Percentiles rank a stretch among this genome's conserved stretches.
Conservation (phyloP, 1,140 invertebrate species). For the Drosophila albomicans region DNA sequence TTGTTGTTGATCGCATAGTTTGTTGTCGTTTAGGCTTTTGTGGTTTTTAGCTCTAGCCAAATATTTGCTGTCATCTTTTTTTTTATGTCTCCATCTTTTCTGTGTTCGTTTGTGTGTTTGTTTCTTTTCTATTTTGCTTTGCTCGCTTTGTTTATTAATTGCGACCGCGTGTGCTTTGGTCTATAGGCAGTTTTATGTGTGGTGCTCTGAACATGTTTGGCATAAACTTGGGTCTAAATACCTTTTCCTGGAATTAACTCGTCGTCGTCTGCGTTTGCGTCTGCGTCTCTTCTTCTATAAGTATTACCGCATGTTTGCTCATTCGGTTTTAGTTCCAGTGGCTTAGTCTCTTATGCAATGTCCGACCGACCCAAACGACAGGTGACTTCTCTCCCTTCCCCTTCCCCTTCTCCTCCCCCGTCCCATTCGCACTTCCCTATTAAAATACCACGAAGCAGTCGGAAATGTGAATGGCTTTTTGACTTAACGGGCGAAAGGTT, state of each 20-base stretch:
- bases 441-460: constrained; percentile 16
- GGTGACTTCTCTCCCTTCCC: constrained; percentile 22
- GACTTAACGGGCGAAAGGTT: constrained; percentile 41
- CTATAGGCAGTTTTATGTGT: constrained; percentile 23
- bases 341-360: constrained; percentile 38
- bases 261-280: background rate
- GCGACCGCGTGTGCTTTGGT: constrained; percentile 40
- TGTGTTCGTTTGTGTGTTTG: background rate
- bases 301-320: constrained; percentile 46
- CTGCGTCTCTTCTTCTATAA: background rate
- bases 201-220: constrained; percentile 37
- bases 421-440: too few species aligned
- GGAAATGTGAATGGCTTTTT: constrained; percentile 33
- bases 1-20: constrained; percentile 28
- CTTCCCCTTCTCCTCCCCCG: background rate
- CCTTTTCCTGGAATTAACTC: constrained; percentile 52
- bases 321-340: constrained; percentile 21
- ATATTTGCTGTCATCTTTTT: constrained; percentile 64
- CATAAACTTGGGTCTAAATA: constrained; percentile 35
- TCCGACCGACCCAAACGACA: constrained; percentile 15
- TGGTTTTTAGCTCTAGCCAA: constrained; percentile 52
- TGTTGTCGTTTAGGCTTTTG: constrained; percentile 20
- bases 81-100: constrained; percentile 27
- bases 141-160: constrained; percentile 57
- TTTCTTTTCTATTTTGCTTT: constrained; percentile 11